Conservation (phyloP, 2,888 invertebrate species). For the Pristionchus exspectatus region DNA sequence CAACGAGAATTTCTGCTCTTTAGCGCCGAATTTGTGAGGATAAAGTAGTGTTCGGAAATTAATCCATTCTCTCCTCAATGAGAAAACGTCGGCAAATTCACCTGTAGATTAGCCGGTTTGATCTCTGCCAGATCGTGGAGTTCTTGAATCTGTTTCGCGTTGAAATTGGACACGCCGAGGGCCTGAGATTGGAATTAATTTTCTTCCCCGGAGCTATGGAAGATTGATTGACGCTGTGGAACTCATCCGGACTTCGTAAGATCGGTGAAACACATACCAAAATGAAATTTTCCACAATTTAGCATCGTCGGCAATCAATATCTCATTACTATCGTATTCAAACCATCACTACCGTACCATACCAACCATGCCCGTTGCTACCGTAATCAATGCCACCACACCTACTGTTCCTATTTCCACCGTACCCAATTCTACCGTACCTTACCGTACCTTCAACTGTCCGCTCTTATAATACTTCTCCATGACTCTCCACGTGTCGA, state of each 20-base stretch:
- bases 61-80: too few relatives aligned
- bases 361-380: too few relatives aligned
- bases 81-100: constrained; percentile 12
- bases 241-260: background rate
- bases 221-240: background rate
- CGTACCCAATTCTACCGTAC: too few relatives aligned
- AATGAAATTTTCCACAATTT: too few relatives aligned
- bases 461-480: constrained; percentile 68
- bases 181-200: constrained; percentile 58
- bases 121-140: constrained; percentile 72
- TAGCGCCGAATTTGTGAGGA: too few relatives aligned
- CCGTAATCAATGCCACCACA: too few relatives aligned
- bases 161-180: constrained; percentile 75
- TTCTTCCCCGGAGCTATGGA: background rate
- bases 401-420: too few relatives aligned
- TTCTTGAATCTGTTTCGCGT: constrained; percentile 69
- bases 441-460: constrained; percentile 65
- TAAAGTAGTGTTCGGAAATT: background rate
- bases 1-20: too few relatives aligned
- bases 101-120: constrained; percentile 75
- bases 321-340: too few relatives aligned
- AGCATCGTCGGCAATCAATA: too few relatives aligned
- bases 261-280: too few relatives aligned
- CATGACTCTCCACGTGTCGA: constrained; percentile 72
- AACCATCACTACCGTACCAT: too few relatives aligned